Conservation (phyloP, 1,140 invertebrate species). For the Rhagoletis pomonella region DNA sequence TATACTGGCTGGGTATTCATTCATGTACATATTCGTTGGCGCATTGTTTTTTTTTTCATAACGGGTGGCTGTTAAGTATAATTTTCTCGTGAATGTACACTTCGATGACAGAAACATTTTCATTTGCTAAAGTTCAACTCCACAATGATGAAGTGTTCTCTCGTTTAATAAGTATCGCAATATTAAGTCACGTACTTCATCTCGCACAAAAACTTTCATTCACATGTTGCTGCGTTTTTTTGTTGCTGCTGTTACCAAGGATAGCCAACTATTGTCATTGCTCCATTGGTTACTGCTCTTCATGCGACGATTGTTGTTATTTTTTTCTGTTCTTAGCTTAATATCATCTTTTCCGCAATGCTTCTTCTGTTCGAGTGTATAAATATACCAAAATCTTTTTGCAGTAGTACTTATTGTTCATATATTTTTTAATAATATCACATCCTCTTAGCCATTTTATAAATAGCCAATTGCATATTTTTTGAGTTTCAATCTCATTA, state of each 20-base stretch:
- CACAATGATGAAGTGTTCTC: neutral
- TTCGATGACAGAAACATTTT: neutral
- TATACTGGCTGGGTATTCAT: no score
- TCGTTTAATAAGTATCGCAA: neutral
- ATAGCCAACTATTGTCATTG: neutral
- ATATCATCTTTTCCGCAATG: neutral
- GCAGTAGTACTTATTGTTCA: no score
- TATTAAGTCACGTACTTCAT: slow-evolving; percentile 23
- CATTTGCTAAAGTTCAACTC: neutral
- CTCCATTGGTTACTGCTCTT: neutral
- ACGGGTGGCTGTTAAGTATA: neutral
- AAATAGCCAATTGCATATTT: no score
- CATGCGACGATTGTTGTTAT: neutral
- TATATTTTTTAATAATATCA: no score
- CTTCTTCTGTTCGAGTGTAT: neutral
- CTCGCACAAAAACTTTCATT: neutral
- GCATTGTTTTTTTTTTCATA: no score
- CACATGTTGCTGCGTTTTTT: neutral
- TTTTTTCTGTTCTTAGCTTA: neutral
- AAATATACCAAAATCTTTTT: neutral
- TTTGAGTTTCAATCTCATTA: no score
- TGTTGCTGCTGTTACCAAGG: neutral
- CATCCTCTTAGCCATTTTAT: no score
- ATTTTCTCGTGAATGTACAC: neutral
- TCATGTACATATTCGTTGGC: no score